Evolutionary conservation across 2,113 vertebrate genomes (phyloP), one percentile per base, ranked within the genome.

Genomic region (human): DNA sequence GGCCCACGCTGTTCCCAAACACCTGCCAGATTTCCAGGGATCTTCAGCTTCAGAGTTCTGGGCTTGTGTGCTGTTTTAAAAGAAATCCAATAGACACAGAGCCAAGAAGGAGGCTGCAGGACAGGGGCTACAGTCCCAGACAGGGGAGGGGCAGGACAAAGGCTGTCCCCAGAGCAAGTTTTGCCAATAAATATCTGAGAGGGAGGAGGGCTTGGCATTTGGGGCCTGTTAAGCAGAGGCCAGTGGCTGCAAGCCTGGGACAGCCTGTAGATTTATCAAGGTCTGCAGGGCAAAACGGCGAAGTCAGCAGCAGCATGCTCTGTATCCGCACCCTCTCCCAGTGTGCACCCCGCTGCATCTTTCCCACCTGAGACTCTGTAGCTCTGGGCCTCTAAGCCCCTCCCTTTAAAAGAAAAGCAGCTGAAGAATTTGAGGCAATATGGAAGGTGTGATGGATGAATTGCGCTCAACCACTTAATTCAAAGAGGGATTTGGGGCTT

Each of bases 311-410:
- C 6, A 8, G 9, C 2, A 30, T 20, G 32, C 18, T 48, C 32
- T 25, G 12, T 10, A 1, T 43, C 13, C 7, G 16, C 17, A 4
- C 38, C 30, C 5, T 5, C 3, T 14, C 22, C 59, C 18, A 1
- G 0, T 8, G 30, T 7, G 13, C 35, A 25, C 30, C 25, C 48
- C 4, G 1, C 27, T 84, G 18, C 9, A 1, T 38, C 35, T 68
- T 68, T 45, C 40, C 48, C 68, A 8, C 30, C 38, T 5, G 59
- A 48, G 35, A 70, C 50, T 4, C 48, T 22, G 18, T 5, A 23
- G 32, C 23, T 64, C 43, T 50, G n/a, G 45, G 72, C n/a, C 73
- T 45, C 32, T 40, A 38, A 70, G 73, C 43, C 8, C 32, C 25
- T 43, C 45, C 78, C 32, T 75, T 66, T 57, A 30, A 66, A 32